Percentiles rank a stretch among this genome's conserved stretches.
Conservation (phyloP, 2,113 vertebrate genomes). For the Grammomys surdaster region DNA sequence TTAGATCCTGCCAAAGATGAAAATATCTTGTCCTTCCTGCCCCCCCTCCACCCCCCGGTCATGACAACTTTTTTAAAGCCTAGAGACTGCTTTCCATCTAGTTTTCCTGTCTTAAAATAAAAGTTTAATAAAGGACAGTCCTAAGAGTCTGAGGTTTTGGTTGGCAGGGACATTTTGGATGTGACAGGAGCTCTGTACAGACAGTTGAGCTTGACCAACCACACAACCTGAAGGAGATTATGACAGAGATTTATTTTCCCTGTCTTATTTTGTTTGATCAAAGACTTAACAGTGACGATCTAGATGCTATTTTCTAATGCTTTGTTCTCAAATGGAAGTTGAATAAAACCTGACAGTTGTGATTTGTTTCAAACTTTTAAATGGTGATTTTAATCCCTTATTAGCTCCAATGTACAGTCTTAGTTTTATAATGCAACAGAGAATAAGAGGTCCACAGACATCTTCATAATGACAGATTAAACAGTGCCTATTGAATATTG, state of each 20-base stretch:
- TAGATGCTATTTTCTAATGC: neutral
- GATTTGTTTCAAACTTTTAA: conserved; percentile 12
- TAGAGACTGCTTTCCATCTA: conserved; percentile 18
- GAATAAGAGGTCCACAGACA: neutral
- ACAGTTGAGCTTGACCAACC: neutral
- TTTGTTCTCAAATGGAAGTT: conserved; percentile 15
- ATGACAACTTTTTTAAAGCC: conserved; percentile 29
- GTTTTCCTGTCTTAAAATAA: conserved; percentile 27
- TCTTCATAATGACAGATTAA: conserved; percentile 29
- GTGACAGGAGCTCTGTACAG: neutral
- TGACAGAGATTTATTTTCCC: neutral
- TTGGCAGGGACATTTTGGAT: neutral
- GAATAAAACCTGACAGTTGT: neutral
- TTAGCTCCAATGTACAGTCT: neutral
- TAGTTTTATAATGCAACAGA: conserved; percentile 35
- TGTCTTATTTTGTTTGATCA: neutral
- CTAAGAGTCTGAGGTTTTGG: neutral
- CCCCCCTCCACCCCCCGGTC: neutral
- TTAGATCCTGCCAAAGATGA: neutral
- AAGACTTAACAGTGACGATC: conserved; percentile 42
- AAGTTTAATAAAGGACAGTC: neutral
- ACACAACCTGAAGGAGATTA: neutral
- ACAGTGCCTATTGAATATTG: conserved; percentile 13
- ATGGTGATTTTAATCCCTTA: neutral
- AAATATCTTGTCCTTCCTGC: neutral